Evolutionary conservation across 2,113 vertebrate genomes (phyloP).

Genomic region (Pseudorectes ferrugineus): DNA sequence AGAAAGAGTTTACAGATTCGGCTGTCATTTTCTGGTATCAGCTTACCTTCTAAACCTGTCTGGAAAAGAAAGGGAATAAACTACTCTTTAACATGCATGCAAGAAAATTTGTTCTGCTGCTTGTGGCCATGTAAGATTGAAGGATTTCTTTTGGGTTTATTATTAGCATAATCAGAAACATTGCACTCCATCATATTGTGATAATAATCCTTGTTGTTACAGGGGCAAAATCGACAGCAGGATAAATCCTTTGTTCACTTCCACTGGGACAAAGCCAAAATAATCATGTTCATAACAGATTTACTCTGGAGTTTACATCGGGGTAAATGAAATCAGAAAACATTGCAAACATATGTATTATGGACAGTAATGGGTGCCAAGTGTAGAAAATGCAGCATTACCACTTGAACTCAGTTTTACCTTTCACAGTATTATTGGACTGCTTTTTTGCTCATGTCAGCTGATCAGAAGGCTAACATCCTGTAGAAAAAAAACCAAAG

Average conservation of each 20-base stretch:
- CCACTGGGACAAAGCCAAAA: not conserved
- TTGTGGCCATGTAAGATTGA: slow-evolving; percentile 3
- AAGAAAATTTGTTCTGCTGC: slow-evolving; percentile 1
- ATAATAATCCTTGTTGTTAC: not conserved
- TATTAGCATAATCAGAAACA: slow-evolving; percentile 39
- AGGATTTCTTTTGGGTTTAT: slow-evolving; percentile 14
- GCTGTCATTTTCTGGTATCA: slow-evolving; percentile 19
- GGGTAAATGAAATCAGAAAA: slow-evolving; percentile 1
- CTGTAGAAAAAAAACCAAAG: not conserved
- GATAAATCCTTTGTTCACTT: not conserved
- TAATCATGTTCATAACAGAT: not conserved
- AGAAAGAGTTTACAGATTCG: not conserved
- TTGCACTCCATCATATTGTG: not conserved
- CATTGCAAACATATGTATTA: not conserved
- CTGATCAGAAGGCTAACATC: not conserved
- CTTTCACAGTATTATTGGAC: not conserved
- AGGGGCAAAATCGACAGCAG: not conserved
- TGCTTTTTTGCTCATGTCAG: not conserved
- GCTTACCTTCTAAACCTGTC: slow-evolving; percentile 34
- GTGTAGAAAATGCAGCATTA: not conserved
- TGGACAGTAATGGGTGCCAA: not conserved
- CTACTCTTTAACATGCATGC: slow-evolving; percentile 10
- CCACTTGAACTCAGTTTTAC: not conserved
- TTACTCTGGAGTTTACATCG: not conserved
- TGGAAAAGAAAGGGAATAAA: slow-evolving; percentile 24